A percentile compares a stretch with the other conserved stretches of the same genome.
Evolutionary conservation across 2,113 vertebrate genomes (phyloP).

Genomic region (Mustela nigripes): DNA sequence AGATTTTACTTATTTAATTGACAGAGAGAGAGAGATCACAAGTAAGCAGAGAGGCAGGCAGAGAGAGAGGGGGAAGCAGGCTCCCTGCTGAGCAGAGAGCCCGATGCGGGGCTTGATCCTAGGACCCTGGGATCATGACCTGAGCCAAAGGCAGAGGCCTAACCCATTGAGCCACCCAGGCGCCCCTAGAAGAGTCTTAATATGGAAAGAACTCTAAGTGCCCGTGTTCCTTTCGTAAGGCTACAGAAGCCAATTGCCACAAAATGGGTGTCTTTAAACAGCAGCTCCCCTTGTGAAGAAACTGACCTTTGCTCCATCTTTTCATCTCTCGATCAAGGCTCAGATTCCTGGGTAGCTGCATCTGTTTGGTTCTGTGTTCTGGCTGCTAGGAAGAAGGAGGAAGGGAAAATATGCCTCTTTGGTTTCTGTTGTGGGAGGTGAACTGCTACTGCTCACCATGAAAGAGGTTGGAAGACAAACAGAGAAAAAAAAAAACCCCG

Average conservation of each 20-base stretch:
- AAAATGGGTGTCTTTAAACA: not conserved
- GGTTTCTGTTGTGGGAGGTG: not conserved
- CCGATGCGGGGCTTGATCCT: no score
- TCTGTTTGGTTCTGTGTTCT: not conserved
- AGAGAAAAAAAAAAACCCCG: no score
- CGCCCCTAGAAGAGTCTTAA: not conserved
- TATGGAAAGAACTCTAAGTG: conserved; percentile 24
- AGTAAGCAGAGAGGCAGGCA: no score
- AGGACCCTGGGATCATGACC: no score
- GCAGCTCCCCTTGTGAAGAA: not conserved
- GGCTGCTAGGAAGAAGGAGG: not conserved
- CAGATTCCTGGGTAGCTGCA: not conserved
- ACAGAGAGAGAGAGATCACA: no score
- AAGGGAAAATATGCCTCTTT: not conserved
- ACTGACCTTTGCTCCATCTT: not conserved
- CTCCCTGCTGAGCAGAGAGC: no score
- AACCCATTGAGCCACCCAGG: no score
- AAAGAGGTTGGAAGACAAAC: not conserved
- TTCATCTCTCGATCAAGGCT: not conserved
- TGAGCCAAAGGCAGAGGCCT: no score
- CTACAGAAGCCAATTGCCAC: not conserved
- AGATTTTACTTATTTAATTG: no score
- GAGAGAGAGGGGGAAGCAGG: no score
- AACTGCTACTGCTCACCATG: not conserved
- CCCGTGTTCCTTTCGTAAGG: not conserved